Conservation (phyloP, 2,888 invertebrate species). For the Volucella zonaria region DNA sequence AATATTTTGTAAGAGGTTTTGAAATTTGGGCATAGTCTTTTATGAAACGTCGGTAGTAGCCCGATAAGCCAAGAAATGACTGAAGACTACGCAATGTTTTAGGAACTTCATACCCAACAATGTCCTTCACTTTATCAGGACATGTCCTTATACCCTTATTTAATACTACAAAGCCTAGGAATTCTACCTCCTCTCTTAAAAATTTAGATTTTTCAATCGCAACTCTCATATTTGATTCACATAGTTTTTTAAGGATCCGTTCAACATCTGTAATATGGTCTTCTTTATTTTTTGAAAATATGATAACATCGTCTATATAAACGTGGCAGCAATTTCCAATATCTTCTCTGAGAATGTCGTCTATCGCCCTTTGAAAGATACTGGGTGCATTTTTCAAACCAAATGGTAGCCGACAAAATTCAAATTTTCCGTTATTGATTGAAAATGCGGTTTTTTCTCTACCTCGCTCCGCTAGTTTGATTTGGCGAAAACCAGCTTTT, state of each 20-base stretch:
- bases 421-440: no score
- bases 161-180: no score
- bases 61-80: neutral
- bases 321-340: conserved; percentile 37
- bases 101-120: neutral
- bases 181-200: no score
- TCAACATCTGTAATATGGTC: conserved; percentile 27
- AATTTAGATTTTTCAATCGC: no score
- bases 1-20: neutral
- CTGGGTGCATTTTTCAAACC: conserved; percentile 9
- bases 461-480: no score
- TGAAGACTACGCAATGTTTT: neutral
- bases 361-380: conserved; percentile 37
- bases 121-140: conserved; percentile 2
- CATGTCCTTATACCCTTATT: no score
- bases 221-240: no score
- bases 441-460: no score
- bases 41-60: neutral
- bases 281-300: conserved; percentile 14
- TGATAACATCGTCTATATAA: conserved; percentile 32
- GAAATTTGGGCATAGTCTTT: neutral
- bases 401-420: no score
- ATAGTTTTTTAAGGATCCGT: no score
- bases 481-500: no score
- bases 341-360: conserved; percentile 33